Evolutionary conservation across 2,797 vertebrate genomes (phyloP).

Genomic region (Psittacula echo): DNA sequence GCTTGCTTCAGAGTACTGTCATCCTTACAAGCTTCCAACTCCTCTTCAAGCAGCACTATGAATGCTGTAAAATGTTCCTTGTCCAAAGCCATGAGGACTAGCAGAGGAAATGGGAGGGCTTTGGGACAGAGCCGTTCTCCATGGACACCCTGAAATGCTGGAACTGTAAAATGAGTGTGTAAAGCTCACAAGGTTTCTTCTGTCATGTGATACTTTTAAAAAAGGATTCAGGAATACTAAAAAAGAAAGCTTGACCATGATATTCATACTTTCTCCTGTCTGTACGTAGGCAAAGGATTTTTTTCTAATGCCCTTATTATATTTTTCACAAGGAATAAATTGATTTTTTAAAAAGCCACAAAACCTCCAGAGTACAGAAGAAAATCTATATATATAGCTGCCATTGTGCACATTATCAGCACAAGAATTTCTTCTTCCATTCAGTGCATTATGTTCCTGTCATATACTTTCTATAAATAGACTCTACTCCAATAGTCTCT

Average conservation of each 20-base stretch:
- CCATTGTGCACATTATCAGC: not conserved
- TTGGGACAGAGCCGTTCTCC: not conserved
- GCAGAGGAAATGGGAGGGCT: not conserved
- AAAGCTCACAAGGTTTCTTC: not conserved
- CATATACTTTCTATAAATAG: slow-evolving; percentile 49
- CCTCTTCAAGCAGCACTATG: not conserved
- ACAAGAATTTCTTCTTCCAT: slow-evolving; percentile 29
- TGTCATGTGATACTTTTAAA: not conserved
- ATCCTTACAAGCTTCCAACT: not conserved
- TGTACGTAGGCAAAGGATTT: not conserved
- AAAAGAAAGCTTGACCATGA: not conserved
- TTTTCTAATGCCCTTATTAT: not conserved
- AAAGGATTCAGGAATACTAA: not conserved
- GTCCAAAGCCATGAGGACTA: not conserved
- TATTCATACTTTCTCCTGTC: not conserved
- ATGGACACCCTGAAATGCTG: not conserved
- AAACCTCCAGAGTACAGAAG: not conserved
- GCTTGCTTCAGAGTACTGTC: not conserved
- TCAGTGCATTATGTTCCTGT: slow-evolving; percentile 11
- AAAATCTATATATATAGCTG: not conserved
- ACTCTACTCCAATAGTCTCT: not conserved
- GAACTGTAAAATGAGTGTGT: not conserved
- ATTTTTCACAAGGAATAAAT: not conserved
- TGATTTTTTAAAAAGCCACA: not conserved
- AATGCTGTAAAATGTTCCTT: not conserved